Conservation (phyloP, 2,113 vertebrate species). For the Triplophysa dalaica region DNA sequence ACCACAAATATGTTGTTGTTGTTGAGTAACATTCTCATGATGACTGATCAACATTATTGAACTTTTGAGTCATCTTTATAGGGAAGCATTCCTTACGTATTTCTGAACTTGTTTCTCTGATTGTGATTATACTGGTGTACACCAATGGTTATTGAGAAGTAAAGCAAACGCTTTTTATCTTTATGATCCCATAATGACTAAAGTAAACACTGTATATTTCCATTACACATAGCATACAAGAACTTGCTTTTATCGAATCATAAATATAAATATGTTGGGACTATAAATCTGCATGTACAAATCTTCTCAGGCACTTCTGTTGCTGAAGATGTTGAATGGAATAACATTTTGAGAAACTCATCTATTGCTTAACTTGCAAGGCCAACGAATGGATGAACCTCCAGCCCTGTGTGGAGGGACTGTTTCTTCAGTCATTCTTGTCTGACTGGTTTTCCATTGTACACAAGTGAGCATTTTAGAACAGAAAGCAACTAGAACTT, state of each 20-base stretch:
- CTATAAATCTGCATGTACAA: neutral
- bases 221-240: neutral
- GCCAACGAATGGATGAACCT: conserved; percentile 21
- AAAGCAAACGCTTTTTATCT: too few species aligned
- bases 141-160: neutral
- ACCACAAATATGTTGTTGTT: neutral
- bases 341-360: neutral
- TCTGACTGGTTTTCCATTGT: conserved; percentile 31
- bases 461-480: neutral
- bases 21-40: conserved; percentile 19
- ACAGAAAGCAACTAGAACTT: neutral
- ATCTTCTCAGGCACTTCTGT: neutral
- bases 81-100: neutral
- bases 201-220: too few species aligned
- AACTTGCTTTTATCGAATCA: neutral
- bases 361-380: conserved; percentile 7
- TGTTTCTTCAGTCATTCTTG: conserved; percentile 18
- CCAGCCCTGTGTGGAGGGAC: neutral
- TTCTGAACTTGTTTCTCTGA: neutral
- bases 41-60: conserved; percentile 23
- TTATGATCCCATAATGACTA: too few species aligned
- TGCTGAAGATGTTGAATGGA: neutral
- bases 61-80: neutral
- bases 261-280: neutral
- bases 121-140: neutral